phyloP scores from a whole-genome alignment of 2,797 vertebrate genomes.

The Ceyx erithaca region DNA sequence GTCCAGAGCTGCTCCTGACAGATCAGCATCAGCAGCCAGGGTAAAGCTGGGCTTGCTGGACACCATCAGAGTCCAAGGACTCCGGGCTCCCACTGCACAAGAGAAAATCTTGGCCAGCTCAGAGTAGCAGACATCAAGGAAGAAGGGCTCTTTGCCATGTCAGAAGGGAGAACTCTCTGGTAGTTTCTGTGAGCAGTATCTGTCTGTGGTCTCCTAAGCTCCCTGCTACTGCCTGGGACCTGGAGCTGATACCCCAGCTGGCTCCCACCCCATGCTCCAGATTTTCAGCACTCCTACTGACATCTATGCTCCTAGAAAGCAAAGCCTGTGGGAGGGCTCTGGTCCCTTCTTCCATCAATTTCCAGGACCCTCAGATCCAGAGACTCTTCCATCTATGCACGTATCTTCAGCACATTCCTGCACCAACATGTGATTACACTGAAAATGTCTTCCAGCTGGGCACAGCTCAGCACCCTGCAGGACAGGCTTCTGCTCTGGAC shows the following conservation, averaged over 20 bases:
- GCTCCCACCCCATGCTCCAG: neutral
- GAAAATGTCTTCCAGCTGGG: fast-evolving
- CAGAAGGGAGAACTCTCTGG: neutral
- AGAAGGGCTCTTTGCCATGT: neutral
- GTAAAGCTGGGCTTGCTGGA: neutral
- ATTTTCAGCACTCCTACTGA: neutral
- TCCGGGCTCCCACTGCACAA: neutral
- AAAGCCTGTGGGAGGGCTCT: neutral
- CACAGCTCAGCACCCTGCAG: neutral
- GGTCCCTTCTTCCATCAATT: neutral
- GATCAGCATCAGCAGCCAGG: neutral
- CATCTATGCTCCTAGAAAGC: neutral
- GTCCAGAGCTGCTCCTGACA: neutral
- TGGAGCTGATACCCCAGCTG: neutral
- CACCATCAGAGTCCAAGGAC: neutral
- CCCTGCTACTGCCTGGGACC: neutral
- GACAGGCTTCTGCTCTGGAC: neutral
- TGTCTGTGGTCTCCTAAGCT: neutral
- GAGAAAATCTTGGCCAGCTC: neutral
- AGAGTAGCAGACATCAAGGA: neutral
- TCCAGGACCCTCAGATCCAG: neutral
- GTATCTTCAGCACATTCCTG: neutral
- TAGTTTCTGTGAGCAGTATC: neutral
- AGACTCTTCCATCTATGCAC: neutral
- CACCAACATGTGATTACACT: neutral